Evolutionary conservation across 2,797 vertebrate species (phyloP), one percentile per base, ranked within the genome.

Genomic region (Ctenochaetus hawaiiensis): DNA sequence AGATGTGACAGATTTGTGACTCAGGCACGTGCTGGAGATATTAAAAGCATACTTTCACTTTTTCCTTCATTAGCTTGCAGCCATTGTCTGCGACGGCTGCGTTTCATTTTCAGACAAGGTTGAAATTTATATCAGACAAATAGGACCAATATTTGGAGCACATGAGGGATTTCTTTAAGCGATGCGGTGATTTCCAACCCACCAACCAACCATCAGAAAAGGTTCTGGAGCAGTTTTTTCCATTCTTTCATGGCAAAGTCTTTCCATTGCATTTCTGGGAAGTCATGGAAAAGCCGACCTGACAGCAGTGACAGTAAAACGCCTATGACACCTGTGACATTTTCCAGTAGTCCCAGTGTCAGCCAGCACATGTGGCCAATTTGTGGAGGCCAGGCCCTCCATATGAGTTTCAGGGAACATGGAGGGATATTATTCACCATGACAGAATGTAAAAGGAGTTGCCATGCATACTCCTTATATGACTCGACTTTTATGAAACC

Each of bases 261-360:
- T 92, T 94, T 95, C 93, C 93, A 92, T 87, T 86, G 87, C 83
- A 87, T 84, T 93, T 91, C 80, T 90, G 83, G 87, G 85, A 90
- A 93, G 87, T 87, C 80, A 72, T 83, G 91, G 90, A 93, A 92
- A 91, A 91, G 79, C 77, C 54, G 61, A 91, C 78, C 89, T 90
- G 91, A 93, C 91, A 90, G 86, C 80, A 76, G 84, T 86, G 89
- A 93, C 93, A 92, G 91, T 93, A 92, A 93, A 92, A 91, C 3
- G 83, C 71, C 72, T 74, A 61, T 69, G 84, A 94, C 92, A 94
- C 91, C 91, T 90, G 88, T 93, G 94, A 95, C 90, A 93, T 90
- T 94, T 94, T 93, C 93, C 94, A 94, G 92, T 80, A 71, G 86
- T 81, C 75, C 66, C 44, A 26, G 67, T 92, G 87, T 92, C 86